Conservation (phyloP, 2,888 invertebrate species). For the Bhutanitis thaidina region DNA sequence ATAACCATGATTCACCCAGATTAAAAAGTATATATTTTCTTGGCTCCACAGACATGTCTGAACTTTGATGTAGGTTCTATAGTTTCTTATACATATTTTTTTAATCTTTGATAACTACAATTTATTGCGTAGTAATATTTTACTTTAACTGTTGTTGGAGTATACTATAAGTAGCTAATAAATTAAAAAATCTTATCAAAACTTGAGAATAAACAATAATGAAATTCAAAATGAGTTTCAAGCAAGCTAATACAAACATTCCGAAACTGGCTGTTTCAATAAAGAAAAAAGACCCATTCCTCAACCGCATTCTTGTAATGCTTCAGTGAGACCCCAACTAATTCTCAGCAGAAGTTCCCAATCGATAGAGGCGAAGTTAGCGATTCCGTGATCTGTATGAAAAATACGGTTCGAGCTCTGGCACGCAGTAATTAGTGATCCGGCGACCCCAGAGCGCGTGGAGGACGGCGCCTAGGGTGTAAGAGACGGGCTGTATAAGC, state of each 20-base stretch:
- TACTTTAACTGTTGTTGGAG: too few species aligned
- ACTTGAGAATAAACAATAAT: not conserved
- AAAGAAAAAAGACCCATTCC: slow-evolving; percentile 18
- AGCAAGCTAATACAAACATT: slow-evolving; percentile 14
- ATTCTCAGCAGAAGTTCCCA: slow-evolving; percentile 50
- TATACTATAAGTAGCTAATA: too few species aligned
- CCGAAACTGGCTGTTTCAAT: slow-evolving; percentile 1
- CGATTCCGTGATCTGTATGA: slow-evolving; percentile 71
- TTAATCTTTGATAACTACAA: too few species aligned
- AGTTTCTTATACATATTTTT: too few species aligned
- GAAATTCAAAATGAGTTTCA: not conserved
- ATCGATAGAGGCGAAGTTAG: slow-evolving; percentile 57
- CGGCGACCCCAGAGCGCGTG: slow-evolving; percentile 25
- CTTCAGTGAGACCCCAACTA: slow-evolving; percentile 34
- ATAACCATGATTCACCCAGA: too few species aligned
- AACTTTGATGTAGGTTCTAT: too few species aligned
- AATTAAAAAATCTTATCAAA: too few species aligned
- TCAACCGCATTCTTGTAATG: slow-evolving; percentile 45
- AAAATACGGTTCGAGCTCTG: slow-evolving; percentile 50
- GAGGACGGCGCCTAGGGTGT: slow-evolving; percentile 15
- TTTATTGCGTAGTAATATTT: too few species aligned
- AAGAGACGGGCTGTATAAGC: slow-evolving; percentile 17
- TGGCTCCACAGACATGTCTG: too few species aligned
- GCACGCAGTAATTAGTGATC: slow-evolving; percentile 67
- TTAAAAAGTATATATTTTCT: too few species aligned